Evolutionary conservation across 2,113 vertebrate species (phyloP).

Genomic region (Artemisiospiza belli): DNA sequence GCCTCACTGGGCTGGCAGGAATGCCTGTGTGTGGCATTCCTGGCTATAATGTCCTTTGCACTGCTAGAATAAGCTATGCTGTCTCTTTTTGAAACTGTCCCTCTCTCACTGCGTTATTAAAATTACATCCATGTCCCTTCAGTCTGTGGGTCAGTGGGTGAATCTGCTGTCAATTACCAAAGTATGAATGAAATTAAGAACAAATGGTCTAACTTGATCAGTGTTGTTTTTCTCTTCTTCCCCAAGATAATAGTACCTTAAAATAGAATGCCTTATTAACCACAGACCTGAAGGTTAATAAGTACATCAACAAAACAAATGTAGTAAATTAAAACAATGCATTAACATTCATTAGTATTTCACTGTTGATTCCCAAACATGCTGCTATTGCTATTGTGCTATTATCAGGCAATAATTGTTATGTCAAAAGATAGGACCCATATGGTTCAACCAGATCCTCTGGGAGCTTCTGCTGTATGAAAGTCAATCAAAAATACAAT

Average conservation of each 20-base stretch:
- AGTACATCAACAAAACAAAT: conserved; percentile 57
- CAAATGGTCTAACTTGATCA: conserved; percentile 17
- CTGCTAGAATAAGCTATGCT: background rate
- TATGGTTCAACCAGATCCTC: conserved; percentile 37
- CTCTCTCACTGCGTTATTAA: background rate
- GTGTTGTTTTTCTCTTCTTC: background rate
- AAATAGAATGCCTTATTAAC: conserved; percentile 63
- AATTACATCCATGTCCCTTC: background rate
- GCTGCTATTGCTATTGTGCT: conserved; percentile 45
- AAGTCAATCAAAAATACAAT: conserved; percentile 52
- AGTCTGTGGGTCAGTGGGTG: background rate
- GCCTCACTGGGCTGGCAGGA: background rate
- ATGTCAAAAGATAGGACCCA: conserved; percentile 65
- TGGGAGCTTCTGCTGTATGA: conserved; percentile 38
- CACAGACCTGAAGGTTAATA: conserved; percentile 58
- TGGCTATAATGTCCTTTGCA: background rate
- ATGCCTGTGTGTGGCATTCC: background rate
- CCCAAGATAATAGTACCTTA: conserved; percentile 27
- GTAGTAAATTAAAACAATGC: conserved; percentile 59
- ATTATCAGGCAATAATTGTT: conserved; percentile 57
- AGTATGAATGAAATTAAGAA: conserved; percentile 11
- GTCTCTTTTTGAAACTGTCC: background rate
- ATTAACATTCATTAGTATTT: conserved; percentile 68
- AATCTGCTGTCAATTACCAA: conserved; percentile 31
- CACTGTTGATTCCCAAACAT: conserved; percentile 55